A percentile compares a stretch with the other conserved stretches of the same genome.
phyloP scores from a whole-genome alignment of 2,797 vertebrate species.

The Phrynocephalus vlangalii region DNA sequence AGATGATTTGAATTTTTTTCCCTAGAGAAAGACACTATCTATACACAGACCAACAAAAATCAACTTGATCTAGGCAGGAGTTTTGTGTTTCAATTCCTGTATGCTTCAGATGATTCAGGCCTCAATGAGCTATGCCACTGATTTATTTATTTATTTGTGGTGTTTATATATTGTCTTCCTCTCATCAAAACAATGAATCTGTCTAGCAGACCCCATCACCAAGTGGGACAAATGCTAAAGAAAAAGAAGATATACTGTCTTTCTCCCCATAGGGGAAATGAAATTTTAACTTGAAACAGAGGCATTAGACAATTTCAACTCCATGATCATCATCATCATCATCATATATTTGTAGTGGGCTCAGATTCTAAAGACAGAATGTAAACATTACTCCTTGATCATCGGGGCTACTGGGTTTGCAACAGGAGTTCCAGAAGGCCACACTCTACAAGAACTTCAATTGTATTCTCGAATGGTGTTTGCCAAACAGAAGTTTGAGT shows the following conservation, averaged over 20 bases:
- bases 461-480: not conserved
- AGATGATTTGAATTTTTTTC: not conserved
- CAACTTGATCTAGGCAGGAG: not conserved
- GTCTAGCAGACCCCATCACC: too few relatives aligned
- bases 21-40: not conserved
- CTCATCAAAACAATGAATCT: too few relatives aligned
- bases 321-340: slow-evolving; percentile 14
- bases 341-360: slow-evolving; percentile 29
- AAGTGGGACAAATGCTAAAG: too few relatives aligned
- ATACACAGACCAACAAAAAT: not conserved
- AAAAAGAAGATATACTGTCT: too few relatives aligned
- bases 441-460: not conserved
- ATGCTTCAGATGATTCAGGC: slow-evolving; percentile 3
- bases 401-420: not conserved
- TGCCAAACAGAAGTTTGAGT: not conserved
- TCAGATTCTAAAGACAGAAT: slow-evolving; percentile 20
- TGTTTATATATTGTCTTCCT: too few relatives aligned
- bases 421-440: not conserved
- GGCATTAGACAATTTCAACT: not conserved
- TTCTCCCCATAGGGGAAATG: not conserved
- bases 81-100: slow-evolving; percentile 16
- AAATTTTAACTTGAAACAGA: not conserved
- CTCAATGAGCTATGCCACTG: not conserved
- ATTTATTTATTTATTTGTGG: not conserved
- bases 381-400: slow-evolving; percentile 35